Evolutionary conservation across 1,140 invertebrate genomes (phyloP), one percentile per base, ranked within the genome.

Genomic region (Teleogryllus occipitalis): DNA sequence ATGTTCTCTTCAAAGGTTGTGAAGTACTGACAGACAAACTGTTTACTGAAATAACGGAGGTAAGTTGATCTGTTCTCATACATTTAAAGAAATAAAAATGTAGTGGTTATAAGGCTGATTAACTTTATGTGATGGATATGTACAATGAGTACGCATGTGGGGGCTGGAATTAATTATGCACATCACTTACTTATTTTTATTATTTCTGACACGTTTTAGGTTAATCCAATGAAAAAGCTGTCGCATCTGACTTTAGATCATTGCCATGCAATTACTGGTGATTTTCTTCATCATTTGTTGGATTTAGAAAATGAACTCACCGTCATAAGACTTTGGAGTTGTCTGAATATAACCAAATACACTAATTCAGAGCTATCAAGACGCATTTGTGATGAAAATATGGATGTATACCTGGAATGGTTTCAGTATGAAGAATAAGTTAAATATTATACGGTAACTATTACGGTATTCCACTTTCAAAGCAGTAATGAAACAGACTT

Each of bases 361-460:
- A n/a, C 79, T 7, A 81, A 83, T 12, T 7, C 78, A 12, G 39
- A 80, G 39, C 18, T 83, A 12, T 74, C 81, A 75, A 27, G 79
- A 21, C 74, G 75, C n/a, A 83, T 84, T 54, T 79, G 80, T n/a
- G 65, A 82, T 14, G 80, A 82, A 74, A 85, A 84, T 76, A 80
- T 84, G 75, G 82, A 85, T 79, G 77, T 85, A 12, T 84, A 85
- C 78, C 80, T 85, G 47, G 83, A 84, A 78, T 84, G 83, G 83
- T 84, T 83, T 81, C 76, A 76, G 12, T 82, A 81, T 74, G 65
- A 81, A 8, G 80, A 81, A 15, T 80, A 80, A 49, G 8, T 65
- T 65, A 5, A 39, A 39, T 39, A 39, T 39, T 39, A 39, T 39
- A 39, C 27, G 27, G 5, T 39, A 39, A 39, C 27, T 39, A 39